A percentile compares a stretch with the other conserved stretches of the same genome.
Conservation (phyloP, 1,140 invertebrate species). For the Meloidogyne hapla region DNA sequence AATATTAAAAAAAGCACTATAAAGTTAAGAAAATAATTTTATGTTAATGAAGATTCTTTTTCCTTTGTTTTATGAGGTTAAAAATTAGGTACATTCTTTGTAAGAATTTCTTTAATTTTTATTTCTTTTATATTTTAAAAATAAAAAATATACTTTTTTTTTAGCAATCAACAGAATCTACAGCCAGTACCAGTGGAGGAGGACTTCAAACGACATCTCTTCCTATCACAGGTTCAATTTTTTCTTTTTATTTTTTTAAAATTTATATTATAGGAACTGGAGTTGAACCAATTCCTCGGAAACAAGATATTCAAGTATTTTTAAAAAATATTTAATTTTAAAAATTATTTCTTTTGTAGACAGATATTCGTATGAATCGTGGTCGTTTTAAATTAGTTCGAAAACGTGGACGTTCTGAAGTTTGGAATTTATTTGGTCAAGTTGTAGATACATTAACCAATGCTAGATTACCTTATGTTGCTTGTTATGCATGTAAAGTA, state of each 20-base stretch:
- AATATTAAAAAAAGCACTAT: too few species aligned
- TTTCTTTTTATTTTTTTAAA: too few species aligned
- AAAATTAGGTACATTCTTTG: too few species aligned
- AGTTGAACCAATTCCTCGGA: constrained; percentile 50
- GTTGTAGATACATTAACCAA: constrained; percentile 56
- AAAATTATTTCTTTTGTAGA: constrained; percentile 32
- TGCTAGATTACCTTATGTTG: constrained; percentile 58
- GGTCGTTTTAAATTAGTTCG: constrained; percentile 59
- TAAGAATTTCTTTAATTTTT: neutral
- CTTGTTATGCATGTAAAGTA: constrained; percentile 63
- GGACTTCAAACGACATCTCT: constrained; percentile 17
- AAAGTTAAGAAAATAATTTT: too few species aligned
- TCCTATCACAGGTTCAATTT: too few species aligned
- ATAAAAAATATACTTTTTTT: neutral
- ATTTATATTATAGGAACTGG: constrained; percentile 9
- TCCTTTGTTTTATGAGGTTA: too few species aligned
- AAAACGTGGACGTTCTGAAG: constrained; percentile 61
- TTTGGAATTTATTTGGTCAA: constrained; percentile 63
- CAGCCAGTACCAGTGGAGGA: constrained; percentile 47
- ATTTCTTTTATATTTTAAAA: neutral
- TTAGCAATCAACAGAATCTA: constrained; percentile 55
- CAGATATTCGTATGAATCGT: constrained; percentile 56
- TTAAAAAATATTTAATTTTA: neutral
- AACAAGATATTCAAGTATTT: constrained; percentile 54
- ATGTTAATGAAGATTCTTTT: too few species aligned